phyloP scores from a whole-genome alignment of 2,888 invertebrate species.

The Colletes collaris region DNA sequence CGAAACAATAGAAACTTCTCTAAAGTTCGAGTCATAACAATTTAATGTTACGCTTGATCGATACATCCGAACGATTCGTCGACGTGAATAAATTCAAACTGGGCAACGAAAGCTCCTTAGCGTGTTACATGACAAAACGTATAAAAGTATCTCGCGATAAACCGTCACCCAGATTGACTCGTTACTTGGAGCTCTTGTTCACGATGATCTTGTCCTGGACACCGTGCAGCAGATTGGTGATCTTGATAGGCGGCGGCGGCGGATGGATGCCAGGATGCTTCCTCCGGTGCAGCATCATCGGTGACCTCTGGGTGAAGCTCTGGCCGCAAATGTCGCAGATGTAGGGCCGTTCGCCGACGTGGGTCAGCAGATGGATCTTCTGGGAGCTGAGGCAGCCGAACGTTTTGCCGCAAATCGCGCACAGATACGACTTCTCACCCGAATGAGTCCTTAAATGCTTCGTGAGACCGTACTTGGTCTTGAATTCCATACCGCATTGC shows the following conservation, averaged over 20 bases:
- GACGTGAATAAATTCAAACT: not conserved
- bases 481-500: conserved; percentile 80
- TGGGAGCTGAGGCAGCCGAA: conserved; percentile 78
- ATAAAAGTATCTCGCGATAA: conserved; percentile 12
- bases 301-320: conserved; percentile 78
- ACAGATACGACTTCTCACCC: conserved; percentile 77
- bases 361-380: conserved; percentile 76
- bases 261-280: conserved; percentile 78
- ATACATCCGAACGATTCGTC: conserved; percentile 1
- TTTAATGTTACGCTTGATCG: conserved; percentile 1
- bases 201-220: conserved; percentile 76
- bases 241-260: conserved; percentile 79
- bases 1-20: not conserved
- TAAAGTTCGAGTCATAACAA: not conserved
- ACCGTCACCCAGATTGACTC: not conserved
- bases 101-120: not conserved
- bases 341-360: conserved; percentile 78
- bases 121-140: conserved; percentile 6
- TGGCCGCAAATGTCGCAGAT: conserved; percentile 79
- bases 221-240: conserved; percentile 77
- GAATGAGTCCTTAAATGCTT: conserved; percentile 78
- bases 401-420: conserved; percentile 78
- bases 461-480: conserved; percentile 77
- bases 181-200: conserved; percentile 65
- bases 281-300: conserved; percentile 79